These are phyloP conservation scores for Oithona nana DNA, from an alignment of 2,888 invertebrate genomes.

Conservation along the genomic window DNA sequence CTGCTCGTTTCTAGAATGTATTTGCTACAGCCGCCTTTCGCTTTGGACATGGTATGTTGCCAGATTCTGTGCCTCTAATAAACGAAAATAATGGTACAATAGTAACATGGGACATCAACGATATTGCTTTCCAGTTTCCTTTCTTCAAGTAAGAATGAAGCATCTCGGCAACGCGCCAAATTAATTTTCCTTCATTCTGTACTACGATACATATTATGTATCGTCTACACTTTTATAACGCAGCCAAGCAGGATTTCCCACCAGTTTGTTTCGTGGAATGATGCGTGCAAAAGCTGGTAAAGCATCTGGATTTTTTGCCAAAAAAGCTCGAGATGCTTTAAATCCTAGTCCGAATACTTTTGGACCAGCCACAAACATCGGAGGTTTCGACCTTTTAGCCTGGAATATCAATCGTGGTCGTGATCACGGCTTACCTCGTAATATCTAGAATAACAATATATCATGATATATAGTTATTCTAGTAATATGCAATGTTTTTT, in stretches of 20 bases:
- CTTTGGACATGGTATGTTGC: slow-evolving; percentile 1
- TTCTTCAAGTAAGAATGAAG: no score
- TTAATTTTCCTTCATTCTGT: no score
- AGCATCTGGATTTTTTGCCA: background rate
- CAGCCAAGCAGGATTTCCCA: background rate
- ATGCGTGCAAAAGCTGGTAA: background rate
- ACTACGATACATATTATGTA: no score
- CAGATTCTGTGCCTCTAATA: background rate
- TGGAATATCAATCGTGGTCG: slow-evolving; percentile 3
- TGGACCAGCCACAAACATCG: background rate
- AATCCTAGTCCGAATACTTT: background rate
- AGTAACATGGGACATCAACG: background rate
- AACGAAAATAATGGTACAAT: background rate
- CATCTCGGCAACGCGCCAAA: no score
- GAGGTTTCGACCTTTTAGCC: background rate
- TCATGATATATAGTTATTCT: no score
- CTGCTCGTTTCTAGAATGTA: background rate
- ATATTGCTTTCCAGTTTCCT: background rate
- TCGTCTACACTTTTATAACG: background rate
- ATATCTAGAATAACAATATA: background rate
- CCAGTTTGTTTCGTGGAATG: background rate
- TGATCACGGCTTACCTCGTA: background rate
- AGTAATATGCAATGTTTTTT: no score
- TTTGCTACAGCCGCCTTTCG: background rate
- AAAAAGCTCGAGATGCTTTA: background rate